These are phyloP conservation scores for Redunca redunca DNA, from an alignment of 2,113 vertebrate species.

Conservation along the genomic window DNA sequence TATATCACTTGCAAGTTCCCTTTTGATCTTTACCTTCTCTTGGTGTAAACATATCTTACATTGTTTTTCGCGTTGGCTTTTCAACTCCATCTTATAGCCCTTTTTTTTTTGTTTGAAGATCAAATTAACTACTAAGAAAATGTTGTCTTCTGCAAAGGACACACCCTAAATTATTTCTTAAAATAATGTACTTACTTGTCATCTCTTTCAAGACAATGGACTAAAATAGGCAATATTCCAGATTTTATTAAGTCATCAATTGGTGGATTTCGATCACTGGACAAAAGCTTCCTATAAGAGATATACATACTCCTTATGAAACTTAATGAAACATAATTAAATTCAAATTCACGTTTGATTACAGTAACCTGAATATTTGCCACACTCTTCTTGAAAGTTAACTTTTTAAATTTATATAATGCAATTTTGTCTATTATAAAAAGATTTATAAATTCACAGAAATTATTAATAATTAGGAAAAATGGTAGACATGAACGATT, in stretches of 20 bases:
- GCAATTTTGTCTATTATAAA: not conserved
- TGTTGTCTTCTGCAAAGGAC: not conserved
- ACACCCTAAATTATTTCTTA: not conserved
- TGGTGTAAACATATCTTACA: not conserved
- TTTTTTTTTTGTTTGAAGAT: not conserved
- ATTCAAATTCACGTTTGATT: constrained; percentile 8
- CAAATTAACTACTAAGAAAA: not conserved
- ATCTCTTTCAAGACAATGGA: constrained; percentile 99
- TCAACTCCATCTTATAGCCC: not conserved
- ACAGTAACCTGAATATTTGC: not conserved
- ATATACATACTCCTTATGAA: not conserved
- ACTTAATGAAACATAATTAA: constrained; percentile 14
- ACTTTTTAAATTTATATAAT: not conserved
- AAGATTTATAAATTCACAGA: not conserved
- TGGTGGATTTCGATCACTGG: constrained; percentile 98
- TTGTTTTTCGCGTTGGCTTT: not conserved
- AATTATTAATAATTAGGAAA: not conserved
- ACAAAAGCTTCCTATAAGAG: constrained; percentile 92
- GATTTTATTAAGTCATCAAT: constrained; percentile 99
- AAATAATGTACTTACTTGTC: constrained; percentile 91
- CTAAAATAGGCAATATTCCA: constrained; percentile 98
- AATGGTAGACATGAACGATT: not conserved
- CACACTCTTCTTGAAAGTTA: not conserved
- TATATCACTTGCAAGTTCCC: not conserved
- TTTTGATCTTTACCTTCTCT: not conserved